phyloP scores from a whole-genome alignment of 2,113 vertebrate genomes.

The Anthoscopus minutus region DNA sequence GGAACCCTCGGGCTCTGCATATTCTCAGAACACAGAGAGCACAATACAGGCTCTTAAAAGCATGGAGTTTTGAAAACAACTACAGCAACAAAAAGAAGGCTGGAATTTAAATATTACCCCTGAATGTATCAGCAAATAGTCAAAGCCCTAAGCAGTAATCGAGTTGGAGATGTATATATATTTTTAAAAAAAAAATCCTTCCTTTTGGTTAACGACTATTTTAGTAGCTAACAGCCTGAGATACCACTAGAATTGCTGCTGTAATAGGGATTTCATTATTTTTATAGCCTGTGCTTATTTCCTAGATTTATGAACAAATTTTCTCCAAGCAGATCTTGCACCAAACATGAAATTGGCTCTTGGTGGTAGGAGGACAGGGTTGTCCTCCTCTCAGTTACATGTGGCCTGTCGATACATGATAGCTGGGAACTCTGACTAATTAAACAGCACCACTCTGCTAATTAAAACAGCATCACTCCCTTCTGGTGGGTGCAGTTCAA shows the following conservation, averaged over 20 bases:
- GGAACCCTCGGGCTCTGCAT: not conserved
- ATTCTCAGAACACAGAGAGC: not conserved
- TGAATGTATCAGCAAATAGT: not conserved
- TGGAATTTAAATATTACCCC: constrained; percentile 22
- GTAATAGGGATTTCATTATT: constrained; percentile 42
- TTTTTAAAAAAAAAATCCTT: not conserved
- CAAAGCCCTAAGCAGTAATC: constrained; percentile 10
- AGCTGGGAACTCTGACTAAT: not conserved
- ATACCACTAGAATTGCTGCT: constrained; percentile 30
- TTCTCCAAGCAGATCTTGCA: not conserved
- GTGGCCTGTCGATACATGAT: not conserved
- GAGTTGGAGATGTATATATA: not conserved
- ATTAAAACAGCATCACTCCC: not conserved
- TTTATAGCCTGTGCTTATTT: constrained; percentile 48
- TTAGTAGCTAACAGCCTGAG: constrained; percentile 24
- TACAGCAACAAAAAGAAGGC: not conserved
- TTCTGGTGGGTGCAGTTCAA: not conserved
- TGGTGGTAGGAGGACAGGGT: not conserved
- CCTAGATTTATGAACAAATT: constrained; percentile 40
- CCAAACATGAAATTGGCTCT: not conserved
- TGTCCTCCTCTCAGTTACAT: not conserved
- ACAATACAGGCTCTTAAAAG: not conserved
- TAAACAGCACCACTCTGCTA: not conserved
- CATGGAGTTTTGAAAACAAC: constrained; percentile 8
- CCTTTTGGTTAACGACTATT: constrained; percentile 33